A percentile compares a stretch with the other conserved stretches of the same genome.
Evolutionary conservation across 2,797 vertebrate genomes (phyloP).

Genomic region (Gallirallus australis): DNA sequence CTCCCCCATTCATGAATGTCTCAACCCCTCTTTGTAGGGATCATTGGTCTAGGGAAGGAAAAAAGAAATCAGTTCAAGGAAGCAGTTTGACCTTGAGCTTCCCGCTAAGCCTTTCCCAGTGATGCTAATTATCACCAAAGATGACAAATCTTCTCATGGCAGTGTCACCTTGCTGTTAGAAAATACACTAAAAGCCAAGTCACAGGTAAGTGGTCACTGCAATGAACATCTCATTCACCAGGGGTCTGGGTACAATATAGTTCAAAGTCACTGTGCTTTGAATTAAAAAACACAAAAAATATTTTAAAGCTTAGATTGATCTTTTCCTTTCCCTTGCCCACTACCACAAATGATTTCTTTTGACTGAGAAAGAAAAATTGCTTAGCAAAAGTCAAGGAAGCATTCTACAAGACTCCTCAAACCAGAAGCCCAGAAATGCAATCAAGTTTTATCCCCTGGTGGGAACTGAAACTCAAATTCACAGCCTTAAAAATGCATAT

Average conservation of each 20-base stretch:
- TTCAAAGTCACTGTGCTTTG: not conserved
- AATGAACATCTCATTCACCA: not conserved
- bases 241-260: not conserved
- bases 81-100: not conserved
- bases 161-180: not conserved
- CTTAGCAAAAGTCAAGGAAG: not conserved
- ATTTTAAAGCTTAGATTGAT: not conserved
- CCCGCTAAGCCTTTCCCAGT: not conserved
- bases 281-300: not conserved
- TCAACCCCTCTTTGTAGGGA: not conserved
- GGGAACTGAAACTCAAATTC: constrained; percentile 30
- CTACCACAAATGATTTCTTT: not conserved
- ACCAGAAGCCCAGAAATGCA: constrained; percentile 4
- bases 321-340: not conserved
- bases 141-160: not conserved
- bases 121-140: constrained; percentile 3
- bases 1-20: not conserved
- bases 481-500: not conserved
- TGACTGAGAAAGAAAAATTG: not conserved
- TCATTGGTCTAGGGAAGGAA: not conserved
- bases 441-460: not conserved
- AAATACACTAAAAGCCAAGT: not conserved
- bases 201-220: not conserved
- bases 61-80: not conserved
- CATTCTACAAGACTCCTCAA: not conserved